Base-by-base conservation (phyloP, 2,888 invertebrate species). In the Himalopsyche anomala region DNA sequence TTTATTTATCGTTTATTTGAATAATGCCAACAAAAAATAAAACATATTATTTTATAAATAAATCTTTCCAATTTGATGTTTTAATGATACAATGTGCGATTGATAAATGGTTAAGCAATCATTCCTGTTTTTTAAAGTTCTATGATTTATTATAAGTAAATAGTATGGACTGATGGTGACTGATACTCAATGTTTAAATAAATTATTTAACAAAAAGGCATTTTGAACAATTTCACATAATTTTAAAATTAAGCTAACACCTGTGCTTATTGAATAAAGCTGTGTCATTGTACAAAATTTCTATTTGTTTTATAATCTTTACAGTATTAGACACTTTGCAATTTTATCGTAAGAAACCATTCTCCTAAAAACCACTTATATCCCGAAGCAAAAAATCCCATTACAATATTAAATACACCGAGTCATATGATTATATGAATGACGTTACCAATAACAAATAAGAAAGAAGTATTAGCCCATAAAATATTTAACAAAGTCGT, bases 1-100 rank as follows among this genome's bases (percentile, higher is more conserved):
- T 88, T 88, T 84, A 88, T 88, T 88, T 88, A 87, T 88, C 86
- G 81, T 87, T 88, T 83, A 86, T 79, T 87, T 85, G 74, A 74
- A 74, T 74, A 74, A 84, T 85, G 85, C 83, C 87, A 88, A 88
- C 85, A 85, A 88, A 88, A 86, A 87, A 85, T 80, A 85, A 87
- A 86, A 88, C 84, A 88, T 87, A 87, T 87, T 88, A 88, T 88
- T 88, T 88, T 88, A 88, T 87, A 88, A 88, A 88, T 87, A 88
- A 88, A 88, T 83, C 82, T 87, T 86, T 87, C 85, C 87, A 86
- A 87, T 79, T 40, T 83, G 82, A 85, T 87, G 88, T 87, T 88
- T 88, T 87, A 88, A 82, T 85, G 80, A 84, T 36, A 74, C 12
- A 12, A 74, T 74, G 15, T 38, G 74, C 74, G 74, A 74, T 74